Evolutionary conservation across 2,888 invertebrate species (phyloP).

Genomic region (Cetonia aurata): DNA sequence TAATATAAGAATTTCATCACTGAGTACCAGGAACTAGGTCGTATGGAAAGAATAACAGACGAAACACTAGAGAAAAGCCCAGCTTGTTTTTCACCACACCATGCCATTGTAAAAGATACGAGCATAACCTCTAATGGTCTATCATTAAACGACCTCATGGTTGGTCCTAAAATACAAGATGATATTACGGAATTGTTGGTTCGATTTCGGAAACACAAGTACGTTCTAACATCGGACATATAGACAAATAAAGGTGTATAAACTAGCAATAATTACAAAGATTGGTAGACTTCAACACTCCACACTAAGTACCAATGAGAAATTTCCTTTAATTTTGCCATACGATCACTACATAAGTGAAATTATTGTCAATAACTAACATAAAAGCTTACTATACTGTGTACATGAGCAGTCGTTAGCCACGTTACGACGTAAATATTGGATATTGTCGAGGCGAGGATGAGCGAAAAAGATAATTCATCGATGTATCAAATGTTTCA

Average conservation of each 20-base stretch:
- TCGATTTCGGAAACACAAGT: not conserved
- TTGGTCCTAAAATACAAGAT: not conserved
- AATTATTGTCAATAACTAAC: slow-evolving; percentile 41
- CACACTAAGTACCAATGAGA: slow-evolving; percentile 28
- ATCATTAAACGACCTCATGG: not conserved
- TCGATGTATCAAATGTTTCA: slow-evolving; percentile 48
- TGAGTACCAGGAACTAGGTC: too few relatives aligned
- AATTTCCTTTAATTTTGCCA: slow-evolving; percentile 46
- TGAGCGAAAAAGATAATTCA: slow-evolving; percentile 41
- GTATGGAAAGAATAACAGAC: too few relatives aligned
- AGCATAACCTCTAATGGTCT: not conserved
- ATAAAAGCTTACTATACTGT: slow-evolving; percentile 39
- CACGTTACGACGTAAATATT: slow-evolving; percentile 43
- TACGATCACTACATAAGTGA: slow-evolving; percentile 40
- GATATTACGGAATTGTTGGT: not conserved
- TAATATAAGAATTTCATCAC: too few relatives aligned
- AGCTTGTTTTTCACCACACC: too few relatives aligned
- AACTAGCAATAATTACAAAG: too few relatives aligned
- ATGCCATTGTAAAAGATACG: too few relatives aligned
- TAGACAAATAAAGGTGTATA: not conserved
- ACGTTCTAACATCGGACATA: slow-evolving; percentile 9
- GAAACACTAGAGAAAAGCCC: too few relatives aligned
- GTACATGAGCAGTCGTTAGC: slow-evolving; percentile 40
- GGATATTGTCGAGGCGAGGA: slow-evolving; percentile 39
- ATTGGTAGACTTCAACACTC: slow-evolving; percentile 43